phyloP scores from a whole-genome alignment of 1,140 invertebrate genomes.

The Pararge aegeria region DNA sequence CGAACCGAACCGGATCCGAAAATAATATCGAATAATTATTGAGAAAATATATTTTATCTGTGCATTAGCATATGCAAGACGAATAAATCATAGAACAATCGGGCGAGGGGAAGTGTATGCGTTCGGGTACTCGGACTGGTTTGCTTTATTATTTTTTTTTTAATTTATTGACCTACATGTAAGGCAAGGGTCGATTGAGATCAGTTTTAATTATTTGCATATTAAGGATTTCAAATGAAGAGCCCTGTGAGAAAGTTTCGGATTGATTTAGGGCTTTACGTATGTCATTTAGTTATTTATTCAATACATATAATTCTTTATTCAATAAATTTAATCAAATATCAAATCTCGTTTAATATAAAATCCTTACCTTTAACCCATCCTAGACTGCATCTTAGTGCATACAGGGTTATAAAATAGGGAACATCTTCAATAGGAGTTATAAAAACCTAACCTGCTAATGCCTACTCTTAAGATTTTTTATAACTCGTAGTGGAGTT shows the following conservation, averaged over 20 bases:
- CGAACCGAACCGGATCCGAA: constrained; percentile 45
- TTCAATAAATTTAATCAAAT: too few relatives aligned
- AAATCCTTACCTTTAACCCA: too few relatives aligned
- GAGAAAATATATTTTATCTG: constrained; percentile 43
- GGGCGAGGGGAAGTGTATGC: constrained; percentile 47
- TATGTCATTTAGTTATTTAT: background rate
- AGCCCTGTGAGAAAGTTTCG: constrained; percentile 48
- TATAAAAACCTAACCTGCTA: too few relatives aligned
- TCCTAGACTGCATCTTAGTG: too few relatives aligned
- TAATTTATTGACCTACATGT: constrained; percentile 70
- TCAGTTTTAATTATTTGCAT: constrained; percentile 65
- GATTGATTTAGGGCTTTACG: constrained; percentile 6
- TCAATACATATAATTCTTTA: background rate
- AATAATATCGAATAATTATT: constrained; percentile 67
- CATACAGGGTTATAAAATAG: too few relatives aligned
- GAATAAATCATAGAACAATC: constrained; percentile 76
- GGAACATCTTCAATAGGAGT: too few relatives aligned
- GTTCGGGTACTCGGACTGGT: constrained; percentile 52
- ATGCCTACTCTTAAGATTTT: too few relatives aligned
- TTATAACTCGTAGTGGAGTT: too few relatives aligned
- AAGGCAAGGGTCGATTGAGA: constrained; percentile 42
- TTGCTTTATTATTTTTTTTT: constrained; percentile 51
- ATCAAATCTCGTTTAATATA: too few relatives aligned
- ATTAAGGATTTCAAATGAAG: constrained; percentile 39
- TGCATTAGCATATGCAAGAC: constrained; percentile 59